phyloP scores from a whole-genome alignment of 1,140 invertebrate genomes.

The Aporrectodea caliginosa region DNA sequence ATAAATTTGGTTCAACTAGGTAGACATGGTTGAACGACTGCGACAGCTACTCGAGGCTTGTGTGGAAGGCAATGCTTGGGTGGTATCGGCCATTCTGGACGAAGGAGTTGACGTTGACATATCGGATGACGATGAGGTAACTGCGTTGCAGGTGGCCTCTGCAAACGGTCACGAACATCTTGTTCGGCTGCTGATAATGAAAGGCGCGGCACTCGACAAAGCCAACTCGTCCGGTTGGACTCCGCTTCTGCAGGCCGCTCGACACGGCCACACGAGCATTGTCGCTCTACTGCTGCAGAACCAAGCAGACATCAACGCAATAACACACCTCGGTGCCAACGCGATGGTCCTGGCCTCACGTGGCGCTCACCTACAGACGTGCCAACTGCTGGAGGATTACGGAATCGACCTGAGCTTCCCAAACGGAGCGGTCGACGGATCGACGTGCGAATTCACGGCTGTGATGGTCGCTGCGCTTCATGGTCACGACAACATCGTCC shows the following conservation, averaged over 20 bases:
- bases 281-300: slow-evolving; percentile 48
- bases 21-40: neutral
- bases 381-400: slow-evolving; percentile 46
- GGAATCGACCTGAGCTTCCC: slow-evolving; percentile 44
- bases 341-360: slow-evolving; percentile 50
- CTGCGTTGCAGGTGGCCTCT: slow-evolving; percentile 49
- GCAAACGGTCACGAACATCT: slow-evolving; percentile 53
- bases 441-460: slow-evolving; percentile 50
- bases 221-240: slow-evolving; percentile 53
- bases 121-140: slow-evolving; percentile 46
- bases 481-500: slow-evolving; percentile 51
- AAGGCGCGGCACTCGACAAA: slow-evolving; percentile 53
- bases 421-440: slow-evolving; percentile 32
- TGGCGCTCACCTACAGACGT: slow-evolving; percentile 51
- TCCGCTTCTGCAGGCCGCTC: slow-evolving; percentile 51
- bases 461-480: slow-evolving; percentile 50
- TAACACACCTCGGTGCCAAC: slow-evolving; percentile 43
- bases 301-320: slow-evolving; percentile 47
- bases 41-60: neutral
- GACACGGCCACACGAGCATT: slow-evolving; percentile 51
- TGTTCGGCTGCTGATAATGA: slow-evolving; percentile 50
- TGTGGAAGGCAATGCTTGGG: neutral
- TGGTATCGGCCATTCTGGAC: slow-evolving; percentile 36
- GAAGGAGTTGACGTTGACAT: slow-evolving; percentile 41
- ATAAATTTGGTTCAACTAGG: too few relatives aligned